These are phyloP conservation scores for Botia almorhae DNA, from an alignment of 2,797 vertebrate species.

Conservation along the genomic window DNA sequence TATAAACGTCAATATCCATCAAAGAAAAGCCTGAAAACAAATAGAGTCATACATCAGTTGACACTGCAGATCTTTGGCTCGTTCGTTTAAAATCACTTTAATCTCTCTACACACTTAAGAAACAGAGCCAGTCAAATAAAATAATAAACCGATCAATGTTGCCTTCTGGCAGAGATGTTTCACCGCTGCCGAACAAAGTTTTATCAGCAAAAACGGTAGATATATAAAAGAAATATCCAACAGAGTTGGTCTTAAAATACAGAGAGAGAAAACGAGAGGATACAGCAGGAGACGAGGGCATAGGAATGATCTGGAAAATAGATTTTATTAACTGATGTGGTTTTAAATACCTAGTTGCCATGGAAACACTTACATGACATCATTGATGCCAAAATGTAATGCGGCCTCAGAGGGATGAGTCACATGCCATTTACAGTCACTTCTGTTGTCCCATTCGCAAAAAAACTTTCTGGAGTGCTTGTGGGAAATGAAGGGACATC, in stretches of 20 bases:
- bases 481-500: background rate
- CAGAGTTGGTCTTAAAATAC: slow-evolving; percentile 40
- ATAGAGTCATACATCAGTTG: background rate
- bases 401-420: background rate
- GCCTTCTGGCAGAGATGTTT: background rate
- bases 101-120: background rate
- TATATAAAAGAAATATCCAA: slow-evolving; percentile 17
- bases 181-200: background rate
- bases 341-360: slow-evolving; percentile 9
- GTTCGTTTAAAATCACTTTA: background rate
- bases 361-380: slow-evolving; percentile 7
- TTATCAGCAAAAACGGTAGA: background rate
- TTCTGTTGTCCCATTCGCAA: background rate
- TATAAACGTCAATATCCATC: background rate
- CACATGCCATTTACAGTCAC: background rate
- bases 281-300: background rate
- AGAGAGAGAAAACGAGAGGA: slow-evolving; percentile 21
- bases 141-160: slow-evolving; percentile 1
- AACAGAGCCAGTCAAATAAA: slow-evolving; percentile 1
- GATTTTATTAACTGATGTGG: background rate
- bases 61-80: background rate
- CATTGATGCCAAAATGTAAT: background rate
- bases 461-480: too few species aligned
- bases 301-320: slow-evolving; percentile 8
- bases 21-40: slow-evolving; percentile 3